Conservation (phyloP, 2,113 vertebrate species). For the Fregetta grallaria region DNA sequence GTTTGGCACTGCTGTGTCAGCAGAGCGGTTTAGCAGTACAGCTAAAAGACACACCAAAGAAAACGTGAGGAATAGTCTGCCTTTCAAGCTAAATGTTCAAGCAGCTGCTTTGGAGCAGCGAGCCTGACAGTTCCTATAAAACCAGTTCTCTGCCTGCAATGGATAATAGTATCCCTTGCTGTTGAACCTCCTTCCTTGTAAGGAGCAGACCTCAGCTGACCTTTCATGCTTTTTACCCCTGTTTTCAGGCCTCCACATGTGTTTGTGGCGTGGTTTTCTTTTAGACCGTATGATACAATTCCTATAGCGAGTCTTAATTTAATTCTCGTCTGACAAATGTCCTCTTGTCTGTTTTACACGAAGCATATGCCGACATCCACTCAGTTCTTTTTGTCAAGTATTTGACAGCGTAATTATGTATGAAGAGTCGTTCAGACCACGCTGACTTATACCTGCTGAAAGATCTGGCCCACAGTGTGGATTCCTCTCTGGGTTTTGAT, state of each 20-base stretch:
- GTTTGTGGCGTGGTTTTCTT: background rate
- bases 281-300: background rate
- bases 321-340: slow-evolving; percentile 14
- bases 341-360: background rate
- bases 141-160: background rate
- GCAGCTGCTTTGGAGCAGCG: background rate
- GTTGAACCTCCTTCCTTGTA: background rate
- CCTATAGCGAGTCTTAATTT: background rate
- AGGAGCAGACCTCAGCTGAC: background rate
- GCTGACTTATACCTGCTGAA: slow-evolving; percentile 24
- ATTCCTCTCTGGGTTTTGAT: background rate
- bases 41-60: background rate
- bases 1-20: background rate
- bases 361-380: slow-evolving; percentile 24
- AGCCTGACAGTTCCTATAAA: background rate
- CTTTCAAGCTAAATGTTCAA: background rate
- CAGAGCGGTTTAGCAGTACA: background rate
- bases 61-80: background rate
- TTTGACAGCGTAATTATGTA: background rate
- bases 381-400: background rate
- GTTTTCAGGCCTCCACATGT: background rate
- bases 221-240: background rate
- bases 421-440: background rate
- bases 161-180: background rate
- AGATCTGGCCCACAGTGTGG: background rate